A percentile compares a stretch with the other conserved stretches of the same genome.
phyloP scores from a whole-genome alignment of 1,140 invertebrate genomes.

The Diuraphis noxia region DNA sequence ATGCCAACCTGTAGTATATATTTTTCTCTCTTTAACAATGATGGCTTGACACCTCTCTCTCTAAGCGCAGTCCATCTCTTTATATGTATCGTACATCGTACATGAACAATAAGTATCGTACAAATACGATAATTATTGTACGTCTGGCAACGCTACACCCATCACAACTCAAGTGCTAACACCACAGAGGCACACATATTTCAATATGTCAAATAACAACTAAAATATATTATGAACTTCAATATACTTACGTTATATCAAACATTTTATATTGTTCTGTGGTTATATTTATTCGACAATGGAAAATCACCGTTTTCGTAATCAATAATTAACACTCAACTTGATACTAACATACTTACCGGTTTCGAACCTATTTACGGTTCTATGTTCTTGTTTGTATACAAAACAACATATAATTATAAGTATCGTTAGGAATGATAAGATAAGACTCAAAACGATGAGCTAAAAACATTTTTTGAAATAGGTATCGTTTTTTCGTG shows the following conservation, averaged over 20 bases:
- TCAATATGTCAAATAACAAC: neutral
- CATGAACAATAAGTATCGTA: too few species aligned
- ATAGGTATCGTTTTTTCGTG: slow-evolving; percentile 25
- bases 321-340: neutral
- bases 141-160: too few species aligned
- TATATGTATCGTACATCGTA: too few species aligned
- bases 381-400: neutral
- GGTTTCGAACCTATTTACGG: neutral
- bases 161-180: neutral
- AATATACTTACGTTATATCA: neutral
- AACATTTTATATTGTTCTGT: neutral
- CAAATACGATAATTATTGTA: too few species aligned
- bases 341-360: neutral
- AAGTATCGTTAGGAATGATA: neutral
- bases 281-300: too few species aligned
- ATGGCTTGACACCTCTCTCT: too few species aligned
- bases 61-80: too few species aligned
- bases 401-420: neutral
- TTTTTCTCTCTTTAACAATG: too few species aligned
- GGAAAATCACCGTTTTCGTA: neutral
- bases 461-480: slow-evolving; percentile 16
- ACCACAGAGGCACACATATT: neutral
- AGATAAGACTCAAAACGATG: neutral
- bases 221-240: neutral
- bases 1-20: too few species aligned